Conservation (phyloP, 2,888 invertebrate species). For the Pseudolycoriella hygida region DNA sequence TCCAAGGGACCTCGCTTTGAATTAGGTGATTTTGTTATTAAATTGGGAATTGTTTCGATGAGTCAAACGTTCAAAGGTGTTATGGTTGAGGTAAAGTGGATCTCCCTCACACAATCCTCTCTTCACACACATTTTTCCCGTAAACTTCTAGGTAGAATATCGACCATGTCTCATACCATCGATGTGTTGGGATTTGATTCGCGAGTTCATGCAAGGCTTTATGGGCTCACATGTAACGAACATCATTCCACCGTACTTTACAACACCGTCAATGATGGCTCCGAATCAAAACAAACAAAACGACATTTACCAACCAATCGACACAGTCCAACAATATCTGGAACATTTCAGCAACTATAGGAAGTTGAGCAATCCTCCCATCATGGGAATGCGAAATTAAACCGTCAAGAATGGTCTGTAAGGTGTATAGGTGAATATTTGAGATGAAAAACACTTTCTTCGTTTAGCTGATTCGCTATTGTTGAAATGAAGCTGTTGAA, state of each 20-base stretch:
- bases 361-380: constrained; percentile 39
- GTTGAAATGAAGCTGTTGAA: no score
- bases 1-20: constrained; percentile 77
- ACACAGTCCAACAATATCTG: constrained; percentile 84
- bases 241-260: constrained; percentile 47
- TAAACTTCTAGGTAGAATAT: constrained; percentile 62
- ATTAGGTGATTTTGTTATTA: constrained; percentile 83
- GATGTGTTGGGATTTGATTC: constrained; percentile 79
- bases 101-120: neutral
- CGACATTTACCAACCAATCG: constrained; percentile 74
- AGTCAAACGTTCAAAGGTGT: constrained; percentile 88
- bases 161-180: constrained; percentile 75
- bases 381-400: constrained; percentile 1
- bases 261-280: constrained; percentile 19
- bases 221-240: constrained; percentile 59
- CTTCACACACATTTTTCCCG: constrained; percentile 1
- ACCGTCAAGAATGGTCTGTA: no score
- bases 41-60: constrained; percentile 83
- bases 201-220: constrained; percentile 83
- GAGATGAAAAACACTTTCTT: no score
- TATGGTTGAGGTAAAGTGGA: constrained; percentile 56
- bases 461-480: no score
- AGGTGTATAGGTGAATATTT: no score
- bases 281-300: constrained; percentile 52
- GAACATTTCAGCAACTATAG: constrained; percentile 84